phyloP scores from a whole-genome alignment of 2,888 invertebrate species.

The Punctoribates punctum region DNA sequence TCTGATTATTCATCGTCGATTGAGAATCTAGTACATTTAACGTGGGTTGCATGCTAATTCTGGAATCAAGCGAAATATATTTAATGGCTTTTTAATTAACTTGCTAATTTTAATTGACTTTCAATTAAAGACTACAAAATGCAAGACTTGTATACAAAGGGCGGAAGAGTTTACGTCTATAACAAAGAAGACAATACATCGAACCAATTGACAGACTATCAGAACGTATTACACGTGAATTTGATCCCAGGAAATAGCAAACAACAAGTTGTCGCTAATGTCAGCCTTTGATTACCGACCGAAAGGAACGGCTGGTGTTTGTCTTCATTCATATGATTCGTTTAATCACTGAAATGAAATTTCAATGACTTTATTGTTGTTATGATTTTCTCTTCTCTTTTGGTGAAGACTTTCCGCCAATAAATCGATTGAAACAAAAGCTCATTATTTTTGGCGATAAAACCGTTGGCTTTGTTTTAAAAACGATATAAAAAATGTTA shows the following conservation, averaged over 20 bases:
- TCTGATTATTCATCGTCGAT: no score
- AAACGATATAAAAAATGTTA: neutral
- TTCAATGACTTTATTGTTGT: no score
- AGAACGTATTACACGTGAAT: slow-evolving; percentile 27
- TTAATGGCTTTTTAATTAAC: neutral
- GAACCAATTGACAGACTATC: slow-evolving; percentile 31
- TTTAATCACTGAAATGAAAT: no score
- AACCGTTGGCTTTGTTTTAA: neutral
- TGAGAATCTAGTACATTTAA: no score
- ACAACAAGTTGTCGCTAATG: neutral
- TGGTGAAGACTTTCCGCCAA: no score
- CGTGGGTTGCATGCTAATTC: no score
- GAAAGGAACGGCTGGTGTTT: no score
- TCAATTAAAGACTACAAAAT: slow-evolving; percentile 22
- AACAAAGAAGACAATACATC: slow-evolving; percentile 1
- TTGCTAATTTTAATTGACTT: neutral
- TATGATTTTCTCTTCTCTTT: no score
- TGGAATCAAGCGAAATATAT: no score
- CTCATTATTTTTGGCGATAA: neutral
- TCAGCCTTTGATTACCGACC: neutral
- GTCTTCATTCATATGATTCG: no score
- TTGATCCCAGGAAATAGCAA: slow-evolving; percentile 7
- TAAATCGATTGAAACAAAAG: no score
- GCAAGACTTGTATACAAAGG: slow-evolving; percentile 21
- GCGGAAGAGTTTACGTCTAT: slow-evolving; percentile 24